Evolutionary conservation across 2,888 invertebrate genomes (phyloP).

Genomic region (Sipha maydis): DNA sequence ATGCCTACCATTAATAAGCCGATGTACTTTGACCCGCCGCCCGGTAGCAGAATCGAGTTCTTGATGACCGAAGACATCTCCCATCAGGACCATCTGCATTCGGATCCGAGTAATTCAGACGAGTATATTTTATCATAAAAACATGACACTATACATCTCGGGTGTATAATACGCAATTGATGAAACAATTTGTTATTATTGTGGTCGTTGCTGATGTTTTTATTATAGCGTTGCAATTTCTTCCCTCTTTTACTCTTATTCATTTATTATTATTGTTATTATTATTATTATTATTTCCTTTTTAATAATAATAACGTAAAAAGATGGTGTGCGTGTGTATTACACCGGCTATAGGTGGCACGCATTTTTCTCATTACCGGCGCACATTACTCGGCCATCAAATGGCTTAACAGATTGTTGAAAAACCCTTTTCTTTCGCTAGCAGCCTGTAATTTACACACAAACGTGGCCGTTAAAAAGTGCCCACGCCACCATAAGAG

Average conservation of each 20-base stretch:
- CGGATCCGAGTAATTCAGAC: neutral
- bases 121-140: conserved; percentile 10
- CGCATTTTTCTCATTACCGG: conserved; percentile 61
- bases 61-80: neutral
- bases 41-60: neutral
- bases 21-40: neutral
- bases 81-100: neutral
- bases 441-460: conserved; percentile 57
- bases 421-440: conserved; percentile 47
- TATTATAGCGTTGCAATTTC: conserved; percentile 34
- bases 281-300: neutral
- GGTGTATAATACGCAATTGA: neutral
- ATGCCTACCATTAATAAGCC: neutral
- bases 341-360: conserved; percentile 34
- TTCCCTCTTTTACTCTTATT: neutral
- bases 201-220: neutral
- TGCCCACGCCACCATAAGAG: conserved; percentile 34
- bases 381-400: conserved; percentile 49
- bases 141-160: neutral
- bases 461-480: conserved; percentile 56
- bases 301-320: conserved; percentile 47
- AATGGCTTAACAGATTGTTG: conserved; percentile 59
- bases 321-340: conserved; percentile 56
- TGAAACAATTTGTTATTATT: conserved; percentile 28
- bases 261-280: conserved; percentile 7